Evolutionary conservation across 2,888 invertebrate genomes (phyloP).

Genomic region (Chrysolina oricalcia): DNA sequence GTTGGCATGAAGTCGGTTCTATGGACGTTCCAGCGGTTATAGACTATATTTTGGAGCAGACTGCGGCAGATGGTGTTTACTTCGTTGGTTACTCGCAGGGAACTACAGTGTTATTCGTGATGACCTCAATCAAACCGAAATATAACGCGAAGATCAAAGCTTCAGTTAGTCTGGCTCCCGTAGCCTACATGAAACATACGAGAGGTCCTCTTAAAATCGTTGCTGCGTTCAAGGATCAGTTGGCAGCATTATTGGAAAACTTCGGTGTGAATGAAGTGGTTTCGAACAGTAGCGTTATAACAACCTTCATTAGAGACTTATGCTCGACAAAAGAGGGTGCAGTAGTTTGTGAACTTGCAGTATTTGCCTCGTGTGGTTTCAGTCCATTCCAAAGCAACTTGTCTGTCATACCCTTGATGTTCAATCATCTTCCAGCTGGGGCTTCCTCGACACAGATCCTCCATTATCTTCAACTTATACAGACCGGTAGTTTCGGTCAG

Average conservation of each 20-base stretch:
- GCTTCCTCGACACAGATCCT: slow-evolving; percentile 79
- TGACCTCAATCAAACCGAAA: slow-evolving; percentile 77
- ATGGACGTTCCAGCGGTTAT: slow-evolving; percentile 87
- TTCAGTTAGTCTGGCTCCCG: slow-evolving; percentile 80
- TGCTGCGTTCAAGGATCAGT: too few relatives aligned
- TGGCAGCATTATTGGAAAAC: neutral
- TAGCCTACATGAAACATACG: slow-evolving; percentile 73
- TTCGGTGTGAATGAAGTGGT: neutral
- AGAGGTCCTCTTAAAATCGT: slow-evolving; percentile 26
- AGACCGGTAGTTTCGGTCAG: slow-evolving; percentile 73
- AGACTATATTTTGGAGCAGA: slow-evolving; percentile 77
- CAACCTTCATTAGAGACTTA: too few relatives aligned
- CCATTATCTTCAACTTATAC: slow-evolving; percentile 82
- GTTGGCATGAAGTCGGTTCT: slow-evolving; percentile 87
- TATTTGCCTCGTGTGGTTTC: slow-evolving; percentile 57
- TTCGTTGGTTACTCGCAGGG: slow-evolving; percentile 89
- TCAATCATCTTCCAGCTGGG: slow-evolving; percentile 64
- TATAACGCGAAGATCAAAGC: slow-evolving; percentile 79
- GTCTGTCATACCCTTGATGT: slow-evolving; percentile 59
- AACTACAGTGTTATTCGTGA: slow-evolving; percentile 79
- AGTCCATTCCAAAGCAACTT: slow-evolving; percentile 64
- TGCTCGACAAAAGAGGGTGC: too few relatives aligned
- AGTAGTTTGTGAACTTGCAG: too few relatives aligned
- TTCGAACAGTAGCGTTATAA: too few relatives aligned
- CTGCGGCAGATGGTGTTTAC: slow-evolving; percentile 76